Conservation (phyloP, 2,888 invertebrate genomes). For the Sipha maydis region DNA sequence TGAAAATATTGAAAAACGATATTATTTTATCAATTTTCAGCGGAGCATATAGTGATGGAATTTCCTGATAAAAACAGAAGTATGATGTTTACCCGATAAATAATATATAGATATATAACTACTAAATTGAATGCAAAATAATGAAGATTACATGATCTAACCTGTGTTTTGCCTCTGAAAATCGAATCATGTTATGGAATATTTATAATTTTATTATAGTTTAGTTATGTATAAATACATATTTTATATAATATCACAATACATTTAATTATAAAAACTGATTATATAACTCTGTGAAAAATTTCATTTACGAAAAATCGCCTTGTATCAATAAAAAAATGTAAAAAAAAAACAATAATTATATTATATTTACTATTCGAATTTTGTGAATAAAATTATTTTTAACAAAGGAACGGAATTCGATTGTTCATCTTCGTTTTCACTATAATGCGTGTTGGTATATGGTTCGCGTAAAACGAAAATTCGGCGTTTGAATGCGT, state of each 20-base stretch:
- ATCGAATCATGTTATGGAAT: too few species aligned
- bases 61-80: not conserved
- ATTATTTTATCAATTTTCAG: not conserved
- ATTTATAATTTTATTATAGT: not conserved
- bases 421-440: slow-evolving; percentile 2
- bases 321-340: not conserved
- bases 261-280: not conserved
- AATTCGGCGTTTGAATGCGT: not conserved
- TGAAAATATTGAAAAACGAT: not conserved
- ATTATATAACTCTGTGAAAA: not conserved
- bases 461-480: not conserved
- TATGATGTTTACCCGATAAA: too few species aligned
- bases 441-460: not conserved
- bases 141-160: not conserved
- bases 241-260: not conserved
- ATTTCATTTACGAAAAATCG: not conserved
- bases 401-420: slow-evolving; percentile 30
- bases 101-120: not conserved
- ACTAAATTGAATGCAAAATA: not conserved
- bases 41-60: not conserved
- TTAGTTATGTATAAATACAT: not conserved
- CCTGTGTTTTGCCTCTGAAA: not conserved
- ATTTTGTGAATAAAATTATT: slow-evolving; percentile 14
- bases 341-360: slow-evolving; percentile 8
- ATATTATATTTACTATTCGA: not conserved